A percentile compares a stretch with the other conserved stretches of the same genome.
phyloP scores from a whole-genome alignment of 2,113 vertebrate genomes.

The Echinops telfairi region DNA sequence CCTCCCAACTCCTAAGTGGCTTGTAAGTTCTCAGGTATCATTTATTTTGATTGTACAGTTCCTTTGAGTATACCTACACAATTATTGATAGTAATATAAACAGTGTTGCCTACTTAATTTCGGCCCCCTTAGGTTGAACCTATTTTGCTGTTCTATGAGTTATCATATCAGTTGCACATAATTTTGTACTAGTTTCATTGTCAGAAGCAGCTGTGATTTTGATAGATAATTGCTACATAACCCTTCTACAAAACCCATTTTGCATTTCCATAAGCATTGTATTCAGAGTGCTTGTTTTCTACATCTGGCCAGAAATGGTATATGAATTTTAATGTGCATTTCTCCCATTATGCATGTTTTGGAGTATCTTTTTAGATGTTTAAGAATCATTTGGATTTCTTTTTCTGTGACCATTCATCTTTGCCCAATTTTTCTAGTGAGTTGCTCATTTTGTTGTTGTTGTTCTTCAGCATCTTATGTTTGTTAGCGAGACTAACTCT shows the following conservation, averaged over 20 bases:
- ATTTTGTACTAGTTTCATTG: neutral
- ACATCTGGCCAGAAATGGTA: neutral
- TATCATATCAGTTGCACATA: neutral
- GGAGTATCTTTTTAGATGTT: slow-evolving; percentile 24
- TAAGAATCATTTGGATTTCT: slow-evolving; percentile 41
- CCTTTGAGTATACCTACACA: neutral
- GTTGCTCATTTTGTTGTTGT: slow-evolving; percentile 9
- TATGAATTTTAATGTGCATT: slow-evolving; percentile 37
- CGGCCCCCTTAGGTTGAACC: neutral
- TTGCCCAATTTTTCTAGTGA: slow-evolving; percentile 22
- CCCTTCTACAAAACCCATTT: neutral
- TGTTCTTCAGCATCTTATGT: slow-evolving; percentile 9
- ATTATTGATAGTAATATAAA: neutral
- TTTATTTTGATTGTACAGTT: neutral
- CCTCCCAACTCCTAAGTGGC: neutral
- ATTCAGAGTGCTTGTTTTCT: neutral
- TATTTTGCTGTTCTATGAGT: neutral
- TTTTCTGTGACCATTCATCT: slow-evolving; percentile 35
- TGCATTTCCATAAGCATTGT: neutral
- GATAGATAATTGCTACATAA: neutral
- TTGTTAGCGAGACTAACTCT: neutral
- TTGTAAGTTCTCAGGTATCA: neutral
- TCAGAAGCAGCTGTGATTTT: neutral
- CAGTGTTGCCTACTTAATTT: neutral
- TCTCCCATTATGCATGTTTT: neutral